phyloP scores from a whole-genome alignment of 1,140 invertebrate genomes.

The Leptonema lineaticorne region DNA sequence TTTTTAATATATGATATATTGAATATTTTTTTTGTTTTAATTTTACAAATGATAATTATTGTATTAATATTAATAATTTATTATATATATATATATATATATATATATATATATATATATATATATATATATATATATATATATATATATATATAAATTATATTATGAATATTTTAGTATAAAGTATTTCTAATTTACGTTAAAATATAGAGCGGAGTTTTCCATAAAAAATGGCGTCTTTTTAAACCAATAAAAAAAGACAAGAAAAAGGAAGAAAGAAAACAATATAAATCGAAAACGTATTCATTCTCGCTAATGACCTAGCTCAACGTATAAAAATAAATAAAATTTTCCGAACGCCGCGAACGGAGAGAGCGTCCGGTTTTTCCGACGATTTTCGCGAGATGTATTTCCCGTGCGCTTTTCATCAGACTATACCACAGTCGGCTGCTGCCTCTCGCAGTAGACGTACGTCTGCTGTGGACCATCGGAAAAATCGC shows the following conservation, averaged over 20 bases:
- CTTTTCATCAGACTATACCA: slow-evolving; percentile 1
- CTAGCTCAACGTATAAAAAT: background rate
- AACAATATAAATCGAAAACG: background rate
- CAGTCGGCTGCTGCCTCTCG: slow-evolving; percentile 14
- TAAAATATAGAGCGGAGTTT: too few relatives aligned
- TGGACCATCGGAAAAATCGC: background rate
- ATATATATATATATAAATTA: too few relatives aligned
- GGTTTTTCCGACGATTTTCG: background rate
- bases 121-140: too few relatives aligned
- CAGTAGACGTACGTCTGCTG: slow-evolving; percentile 3
- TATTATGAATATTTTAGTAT: too few relatives aligned
- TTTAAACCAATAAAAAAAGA: background rate
- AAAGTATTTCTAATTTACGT: too few relatives aligned
- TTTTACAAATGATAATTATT: too few relatives aligned
- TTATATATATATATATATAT: too few relatives aligned
- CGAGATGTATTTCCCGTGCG: background rate
- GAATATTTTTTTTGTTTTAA: too few relatives aligned
- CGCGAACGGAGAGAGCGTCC: background rate
- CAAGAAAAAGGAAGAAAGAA: background rate
- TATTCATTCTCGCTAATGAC: background rate
- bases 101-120: too few relatives aligned
- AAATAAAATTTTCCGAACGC: too few relatives aligned
- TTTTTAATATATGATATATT: too few relatives aligned
- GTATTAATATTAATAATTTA: too few relatives aligned
- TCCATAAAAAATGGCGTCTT: background rate